phyloP scores from a whole-genome alignment of 1,140 invertebrate species.

The Rhagoletis pomonella region DNA sequence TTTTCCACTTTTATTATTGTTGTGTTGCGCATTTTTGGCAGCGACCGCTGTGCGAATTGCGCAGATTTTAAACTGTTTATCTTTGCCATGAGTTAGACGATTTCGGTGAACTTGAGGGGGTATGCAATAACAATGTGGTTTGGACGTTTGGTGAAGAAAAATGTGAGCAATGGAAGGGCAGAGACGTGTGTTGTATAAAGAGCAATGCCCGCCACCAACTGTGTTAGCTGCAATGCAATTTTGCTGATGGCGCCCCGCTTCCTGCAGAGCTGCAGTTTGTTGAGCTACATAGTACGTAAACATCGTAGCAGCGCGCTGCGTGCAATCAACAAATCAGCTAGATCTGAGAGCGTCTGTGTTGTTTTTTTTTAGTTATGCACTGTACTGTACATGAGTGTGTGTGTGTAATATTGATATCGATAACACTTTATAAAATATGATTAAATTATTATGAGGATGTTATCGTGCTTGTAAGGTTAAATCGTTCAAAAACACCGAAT shows the following conservation, averaged over 20 bases:
- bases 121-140: background rate
- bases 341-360: background rate
- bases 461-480: no score
- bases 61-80: background rate
- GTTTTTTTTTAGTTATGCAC: background rate
- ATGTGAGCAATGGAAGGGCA: background rate
- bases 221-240: slow-evolving; percentile 21
- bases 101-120: background rate
- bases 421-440: no score
- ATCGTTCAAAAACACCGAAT: no score
- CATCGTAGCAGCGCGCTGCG: background rate
- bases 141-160: background rate
- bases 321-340: background rate
- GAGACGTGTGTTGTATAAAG: background rate
- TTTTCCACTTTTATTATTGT: background rate
- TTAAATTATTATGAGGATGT: no score
- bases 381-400: no score
- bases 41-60: background rate
- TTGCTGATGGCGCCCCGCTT: background rate
- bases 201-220: slow-evolving; percentile 32
- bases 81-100: background rate
- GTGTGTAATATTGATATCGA: no score
- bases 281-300: no score
- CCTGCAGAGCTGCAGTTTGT: slow-evolving; percentile 12
- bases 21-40: background rate